Evolutionary conservation across 2,797 vertebrate species (phyloP), one percentile per base, ranked within the genome.

Genomic region (Cottoperca gobio): DNA sequence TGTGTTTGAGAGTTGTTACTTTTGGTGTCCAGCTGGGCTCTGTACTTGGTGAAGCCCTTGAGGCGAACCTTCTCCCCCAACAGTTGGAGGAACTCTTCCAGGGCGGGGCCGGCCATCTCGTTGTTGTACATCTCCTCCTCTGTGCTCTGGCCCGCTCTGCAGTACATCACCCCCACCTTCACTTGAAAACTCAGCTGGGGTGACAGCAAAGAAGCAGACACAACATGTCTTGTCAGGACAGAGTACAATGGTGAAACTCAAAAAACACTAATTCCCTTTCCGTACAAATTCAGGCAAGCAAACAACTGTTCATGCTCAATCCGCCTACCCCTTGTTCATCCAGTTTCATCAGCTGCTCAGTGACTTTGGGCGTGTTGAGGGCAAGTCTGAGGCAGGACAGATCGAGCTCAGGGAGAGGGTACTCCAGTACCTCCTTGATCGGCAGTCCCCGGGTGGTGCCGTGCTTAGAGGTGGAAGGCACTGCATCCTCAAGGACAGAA

Each of bases 51-150:
- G 90, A 99, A 99, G 72, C 98, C 98, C 90, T 98, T 99, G 67
- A 99, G 96, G 58, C 97, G 96, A 89, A 99, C 96, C 19, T 96
- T 95, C 83, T 99, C 97, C 91, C 98, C 98, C 84, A 99, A 79
- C n/a, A 99, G 96, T 77, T 98, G 96, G 74, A 99, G 96, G 91
- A 99, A 99, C 75, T 99, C 98, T 85, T 98, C 97, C 67, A 99
- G 95, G 76, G 97, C 97, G 2, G 96, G 95, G 39, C 97, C 96
- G 0, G 97, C 97, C 0, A 75, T 94, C 86, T 99, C 98, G 14
- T 99, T 99, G 89, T 99, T 99, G 91, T 99, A 99, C 97, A 99
- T 99, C 89, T 99, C 98, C 76, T 99, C 97, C 84, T 99, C 97
- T 0, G 97, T 98, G 94, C 97, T 97, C 90, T 99, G 97, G 42